Conservation (phyloP, 1,140 invertebrate species). For the Vanessa tameamea region DNA sequence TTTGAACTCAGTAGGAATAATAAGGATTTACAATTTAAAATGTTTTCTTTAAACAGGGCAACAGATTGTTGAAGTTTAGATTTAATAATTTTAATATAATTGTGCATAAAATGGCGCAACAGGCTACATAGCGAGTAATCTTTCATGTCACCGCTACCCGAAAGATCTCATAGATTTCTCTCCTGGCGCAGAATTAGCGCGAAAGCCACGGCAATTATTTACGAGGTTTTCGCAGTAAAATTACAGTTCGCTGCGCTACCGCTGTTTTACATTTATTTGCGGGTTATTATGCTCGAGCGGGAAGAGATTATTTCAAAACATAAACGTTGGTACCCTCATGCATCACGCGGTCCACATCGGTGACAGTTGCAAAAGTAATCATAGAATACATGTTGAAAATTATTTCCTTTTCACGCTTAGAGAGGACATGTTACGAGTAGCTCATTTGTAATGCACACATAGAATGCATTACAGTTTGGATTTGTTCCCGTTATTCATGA, state of each 20-base stretch:
- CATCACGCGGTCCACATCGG: conserved; percentile 54
- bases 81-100: no score
- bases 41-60: no score
- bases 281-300: conserved; percentile 60
- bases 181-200: conserved; percentile 62
- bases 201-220: conserved; percentile 69
- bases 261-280: conserved; percentile 70
- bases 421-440: conserved; percentile 23
- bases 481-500: conserved; percentile 18
- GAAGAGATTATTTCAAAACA: conserved; percentile 66
- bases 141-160: conserved; percentile 44
- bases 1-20: no score
- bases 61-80: no score
- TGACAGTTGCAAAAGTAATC: conserved; percentile 66
- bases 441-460: conserved; percentile 59
- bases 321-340: conserved; percentile 54
- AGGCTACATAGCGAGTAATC: conserved; percentile 48
- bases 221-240: conserved; percentile 58
- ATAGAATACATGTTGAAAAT: conserved; percentile 64
- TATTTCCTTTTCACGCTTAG: conserved; percentile 50
- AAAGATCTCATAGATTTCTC: conserved; percentile 64
- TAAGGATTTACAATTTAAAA: no score
- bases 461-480: conserved; percentile 53
- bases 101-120: conserved; percentile 47
- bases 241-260: conserved; percentile 51